Percentiles rank a stretch among this genome's conserved stretches.
phyloP scores from a whole-genome alignment of 92 coral and sea anemone species.

The Palythoa grandiflora region DNA sequence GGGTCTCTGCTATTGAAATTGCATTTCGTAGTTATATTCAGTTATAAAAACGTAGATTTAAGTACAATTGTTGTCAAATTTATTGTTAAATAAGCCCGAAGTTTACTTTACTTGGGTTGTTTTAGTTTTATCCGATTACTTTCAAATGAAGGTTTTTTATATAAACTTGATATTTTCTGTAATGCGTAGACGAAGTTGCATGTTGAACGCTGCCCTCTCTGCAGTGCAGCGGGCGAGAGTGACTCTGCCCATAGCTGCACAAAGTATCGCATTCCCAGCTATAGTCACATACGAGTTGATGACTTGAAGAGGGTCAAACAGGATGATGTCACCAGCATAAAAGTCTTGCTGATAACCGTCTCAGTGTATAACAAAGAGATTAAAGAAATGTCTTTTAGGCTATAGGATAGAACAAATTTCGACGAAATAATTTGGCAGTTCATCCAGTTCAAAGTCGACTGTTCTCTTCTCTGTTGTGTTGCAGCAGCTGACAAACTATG shows the following conservation, averaged over 20 bases:
- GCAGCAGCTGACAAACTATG: conserved; percentile 23
- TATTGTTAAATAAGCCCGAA: not conserved
- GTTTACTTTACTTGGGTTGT: not conserved
- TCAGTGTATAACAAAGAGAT: conserved; percentile 1
- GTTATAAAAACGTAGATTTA: not conserved
- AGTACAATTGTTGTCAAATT: not conserved
- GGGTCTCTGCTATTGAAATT: not conserved
- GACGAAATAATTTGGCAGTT: not conserved
- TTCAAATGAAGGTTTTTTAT: not conserved
- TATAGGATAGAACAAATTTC: not conserved
- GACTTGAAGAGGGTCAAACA: conserved; percentile 4
- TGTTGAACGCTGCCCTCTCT: not conserved
- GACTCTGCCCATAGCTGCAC: not conserved
- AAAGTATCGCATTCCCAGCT: not conserved
- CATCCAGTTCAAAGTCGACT: not conserved
- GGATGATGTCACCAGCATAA: conserved; percentile 32
- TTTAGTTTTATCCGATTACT: not conserved
- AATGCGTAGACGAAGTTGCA: not conserved
- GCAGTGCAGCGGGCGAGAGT: not conserved
- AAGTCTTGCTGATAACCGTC: conserved; percentile 33
- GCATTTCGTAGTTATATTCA: not conserved
- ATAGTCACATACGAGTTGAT: not conserved
- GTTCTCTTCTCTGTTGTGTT: not conserved
- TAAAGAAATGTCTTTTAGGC: conserved; percentile 2
- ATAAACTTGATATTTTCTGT: not conserved